Conservation (phyloP, 2,888 invertebrate species). For the Urechis unicinctus region DNA sequence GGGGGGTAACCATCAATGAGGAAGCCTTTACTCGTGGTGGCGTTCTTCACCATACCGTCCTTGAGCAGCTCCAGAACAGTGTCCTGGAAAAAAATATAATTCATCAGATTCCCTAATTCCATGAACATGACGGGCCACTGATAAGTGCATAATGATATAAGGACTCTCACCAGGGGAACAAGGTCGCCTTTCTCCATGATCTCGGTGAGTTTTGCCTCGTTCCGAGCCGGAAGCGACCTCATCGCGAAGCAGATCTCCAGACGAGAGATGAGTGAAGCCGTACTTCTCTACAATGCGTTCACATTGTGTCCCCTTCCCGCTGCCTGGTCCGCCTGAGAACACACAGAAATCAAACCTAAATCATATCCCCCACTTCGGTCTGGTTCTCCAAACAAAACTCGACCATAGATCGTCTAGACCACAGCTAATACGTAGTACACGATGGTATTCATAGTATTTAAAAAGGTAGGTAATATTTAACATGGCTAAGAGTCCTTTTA, state of each 20-base stretch:
- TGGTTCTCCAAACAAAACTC: no score
- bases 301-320: constrained; percentile 94
- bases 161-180: constrained; percentile 70
- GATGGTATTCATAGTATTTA: no score
- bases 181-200: constrained; percentile 85
- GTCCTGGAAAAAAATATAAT: constrained; percentile 57
- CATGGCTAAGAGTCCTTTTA: no score
- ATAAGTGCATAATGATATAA: no score
- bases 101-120: neutral
- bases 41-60: constrained; percentile 63
- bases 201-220: constrained; percentile 73
- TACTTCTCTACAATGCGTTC: constrained; percentile 85
- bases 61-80: constrained; percentile 72
- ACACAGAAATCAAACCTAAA: neutral
- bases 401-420: no score
- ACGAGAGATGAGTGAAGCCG: constrained; percentile 85
- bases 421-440: no score
- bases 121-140: no score
- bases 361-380: neutral
- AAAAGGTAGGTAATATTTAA: no score
- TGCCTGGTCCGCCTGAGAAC: constrained; percentile 78
- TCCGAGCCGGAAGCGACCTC: constrained; percentile 84
- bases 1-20: constrained; percentile 92
- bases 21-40: constrained; percentile 70
- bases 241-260: constrained; percentile 77